A percentile compares a stretch with the other conserved stretches of the same genome.
Evolutionary conservation across 2,888 invertebrate species (phyloP).

Genomic region (Stomorhina lunata): DNA sequence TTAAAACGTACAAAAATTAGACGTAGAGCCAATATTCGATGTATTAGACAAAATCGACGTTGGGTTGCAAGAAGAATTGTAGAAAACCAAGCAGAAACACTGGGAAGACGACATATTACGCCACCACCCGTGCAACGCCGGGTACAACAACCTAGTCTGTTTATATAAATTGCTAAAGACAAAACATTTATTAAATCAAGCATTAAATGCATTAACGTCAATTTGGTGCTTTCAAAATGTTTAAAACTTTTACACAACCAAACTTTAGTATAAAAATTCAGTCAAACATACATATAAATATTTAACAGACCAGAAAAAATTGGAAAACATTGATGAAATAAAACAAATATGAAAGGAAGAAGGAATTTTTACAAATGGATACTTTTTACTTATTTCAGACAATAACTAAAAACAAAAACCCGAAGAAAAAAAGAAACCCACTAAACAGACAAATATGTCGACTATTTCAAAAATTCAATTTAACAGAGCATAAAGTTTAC

Average conservation of each 20-base stretch:
- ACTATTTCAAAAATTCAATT: slow-evolving; percentile 24
- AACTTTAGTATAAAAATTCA: background rate
- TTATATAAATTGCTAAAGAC: background rate
- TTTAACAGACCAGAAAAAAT: slow-evolving; percentile 32
- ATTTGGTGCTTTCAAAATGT: slow-evolving; percentile 19
- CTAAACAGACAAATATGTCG: slow-evolving; percentile 22
- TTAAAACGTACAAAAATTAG: no score
- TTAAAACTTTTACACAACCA: background rate
- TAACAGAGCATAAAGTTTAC: slow-evolving; percentile 36
- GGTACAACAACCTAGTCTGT: no score
- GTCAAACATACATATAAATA: background rate
- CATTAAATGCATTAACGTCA: slow-evolving; percentile 25
- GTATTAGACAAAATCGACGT: no score
- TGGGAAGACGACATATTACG: no score
- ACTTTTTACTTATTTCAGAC: background rate
- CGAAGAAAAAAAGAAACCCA: background rate
- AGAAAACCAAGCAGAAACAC: no score
- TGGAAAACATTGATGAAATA: background rate
- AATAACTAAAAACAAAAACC: background rate
- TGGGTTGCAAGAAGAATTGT: no score
- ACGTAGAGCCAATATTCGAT: no score
- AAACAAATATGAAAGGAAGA: background rate
- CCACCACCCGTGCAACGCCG: no score
- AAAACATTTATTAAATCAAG: background rate
- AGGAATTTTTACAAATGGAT: background rate